Evolutionary conservation across 2,888 invertebrate genomes (phyloP).

Genomic region (Stenichneumon culpator): DNA sequence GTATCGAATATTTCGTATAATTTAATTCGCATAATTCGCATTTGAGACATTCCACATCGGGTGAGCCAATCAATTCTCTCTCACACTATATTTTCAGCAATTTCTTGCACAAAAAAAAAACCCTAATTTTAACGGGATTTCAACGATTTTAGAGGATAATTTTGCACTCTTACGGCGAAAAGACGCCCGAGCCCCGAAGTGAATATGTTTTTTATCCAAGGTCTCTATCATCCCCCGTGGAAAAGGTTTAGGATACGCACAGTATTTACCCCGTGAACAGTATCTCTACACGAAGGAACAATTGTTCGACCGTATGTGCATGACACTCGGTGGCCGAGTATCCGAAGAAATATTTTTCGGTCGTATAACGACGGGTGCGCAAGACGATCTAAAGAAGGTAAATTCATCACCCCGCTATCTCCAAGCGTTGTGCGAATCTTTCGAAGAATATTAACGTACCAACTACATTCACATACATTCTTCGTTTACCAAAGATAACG

Average conservation of each 20-base stretch:
- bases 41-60: neutral
- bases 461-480: neutral
- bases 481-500: conserved; percentile 86
- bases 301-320: conserved; percentile 98
- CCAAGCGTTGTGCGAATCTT: neutral
- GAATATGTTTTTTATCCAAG: conserved; percentile 74
- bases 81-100: neutral
- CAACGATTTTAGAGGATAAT: conserved; percentile 11
- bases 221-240: conserved; percentile 99
- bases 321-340: conserved; percentile 99
- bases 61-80: neutral
- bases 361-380: conserved; percentile 98
- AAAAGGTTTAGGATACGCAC: conserved; percentile 99
- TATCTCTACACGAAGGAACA: conserved; percentile 99
- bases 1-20: neutral
- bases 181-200: neutral
- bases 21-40: neutral
- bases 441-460: neutral
- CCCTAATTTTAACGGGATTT: conserved; percentile 15
- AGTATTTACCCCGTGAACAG: conserved; percentile 99
- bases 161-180: neutral
- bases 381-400: conserved; percentile 99
- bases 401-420: neutral
- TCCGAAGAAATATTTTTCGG: conserved; percentile 99
- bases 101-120: neutral